Percentiles rank a stretch among this genome's conserved stretches.
Conservation (phyloP, 2,888 invertebrate species). For the Lymantria monacha region DNA sequence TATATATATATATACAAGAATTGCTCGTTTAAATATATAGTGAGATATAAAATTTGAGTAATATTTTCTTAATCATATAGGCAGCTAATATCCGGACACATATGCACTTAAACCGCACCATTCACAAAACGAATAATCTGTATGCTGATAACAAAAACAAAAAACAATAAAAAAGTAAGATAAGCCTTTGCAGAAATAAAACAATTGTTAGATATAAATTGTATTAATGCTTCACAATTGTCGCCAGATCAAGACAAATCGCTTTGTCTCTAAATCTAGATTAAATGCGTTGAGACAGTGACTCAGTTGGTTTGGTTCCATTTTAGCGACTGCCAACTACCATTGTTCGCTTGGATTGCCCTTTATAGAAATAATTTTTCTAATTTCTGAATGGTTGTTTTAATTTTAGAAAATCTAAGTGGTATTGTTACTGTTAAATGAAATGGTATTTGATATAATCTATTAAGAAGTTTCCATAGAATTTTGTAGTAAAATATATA, state of each 20-base stretch:
- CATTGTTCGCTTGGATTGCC: constrained; percentile 26
- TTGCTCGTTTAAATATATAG: too few species aligned
- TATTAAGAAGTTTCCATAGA: too few species aligned
- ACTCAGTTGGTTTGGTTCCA: constrained; percentile 24
- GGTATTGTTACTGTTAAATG: background rate
- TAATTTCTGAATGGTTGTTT: constrained; percentile 7
- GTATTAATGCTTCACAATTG: constrained; percentile 33
- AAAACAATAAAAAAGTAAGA: background rate
- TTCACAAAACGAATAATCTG: too few species aligned
- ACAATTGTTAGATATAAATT: constrained; percentile 32
- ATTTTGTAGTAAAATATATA: too few species aligned
- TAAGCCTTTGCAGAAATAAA: constrained; percentile 18
- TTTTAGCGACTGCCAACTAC: constrained; percentile 13
- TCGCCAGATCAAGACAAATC: constrained; percentile 37
- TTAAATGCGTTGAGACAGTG: constrained; percentile 30
- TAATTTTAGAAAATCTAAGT: constrained; percentile 7
- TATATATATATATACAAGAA: too few species aligned
- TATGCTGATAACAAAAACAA: too few species aligned
- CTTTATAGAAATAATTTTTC: constrained; percentile 24
- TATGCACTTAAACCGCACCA: too few species aligned
- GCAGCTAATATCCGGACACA: too few species aligned
- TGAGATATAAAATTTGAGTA: too few species aligned
- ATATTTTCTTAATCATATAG: too few species aligned
- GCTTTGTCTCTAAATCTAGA: constrained; percentile 39
- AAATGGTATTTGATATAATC: background rate